These are phyloP conservation scores for Drosophila subpulchrella DNA, from an alignment of 1,140 invertebrate species.

Conservation along the genomic window DNA sequence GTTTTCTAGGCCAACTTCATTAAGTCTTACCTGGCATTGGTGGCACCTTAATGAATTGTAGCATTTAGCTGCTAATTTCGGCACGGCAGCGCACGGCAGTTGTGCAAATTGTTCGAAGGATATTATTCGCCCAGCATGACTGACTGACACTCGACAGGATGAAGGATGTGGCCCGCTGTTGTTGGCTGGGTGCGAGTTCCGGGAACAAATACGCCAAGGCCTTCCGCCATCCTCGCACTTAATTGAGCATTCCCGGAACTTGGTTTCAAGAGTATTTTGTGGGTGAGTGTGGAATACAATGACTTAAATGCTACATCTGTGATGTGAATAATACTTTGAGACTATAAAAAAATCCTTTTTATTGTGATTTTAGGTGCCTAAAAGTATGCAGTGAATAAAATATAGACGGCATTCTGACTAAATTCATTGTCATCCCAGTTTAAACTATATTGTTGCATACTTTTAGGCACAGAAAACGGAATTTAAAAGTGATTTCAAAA, in stretches of 20 bases:
- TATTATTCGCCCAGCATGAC: constrained; percentile 43
- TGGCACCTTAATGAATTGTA: constrained; percentile 70
- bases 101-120: constrained; percentile 44
- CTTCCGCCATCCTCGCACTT: not conserved
- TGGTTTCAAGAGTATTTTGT: not conserved
- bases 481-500: no score
- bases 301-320: no score
- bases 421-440: no score
- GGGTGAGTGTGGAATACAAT: no score
- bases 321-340: no score
- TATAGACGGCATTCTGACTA: no score
- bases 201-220: constrained; percentile 27
- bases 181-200: constrained; percentile 29
- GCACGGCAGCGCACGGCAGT: constrained; percentile 23
- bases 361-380: no score
- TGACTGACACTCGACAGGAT: constrained; percentile 46
- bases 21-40: constrained; percentile 46
- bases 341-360: no score
- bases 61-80: constrained; percentile 61
- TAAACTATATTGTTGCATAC: no score
- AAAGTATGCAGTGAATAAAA: no score
- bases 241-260: not conserved
- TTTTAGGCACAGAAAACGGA: no score
- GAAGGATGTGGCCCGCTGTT: constrained; percentile 30
- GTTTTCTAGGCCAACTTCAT: constrained; percentile 78